phyloP scores from a whole-genome alignment of 2,888 invertebrate genomes.

The Abrostola tripartita region DNA sequence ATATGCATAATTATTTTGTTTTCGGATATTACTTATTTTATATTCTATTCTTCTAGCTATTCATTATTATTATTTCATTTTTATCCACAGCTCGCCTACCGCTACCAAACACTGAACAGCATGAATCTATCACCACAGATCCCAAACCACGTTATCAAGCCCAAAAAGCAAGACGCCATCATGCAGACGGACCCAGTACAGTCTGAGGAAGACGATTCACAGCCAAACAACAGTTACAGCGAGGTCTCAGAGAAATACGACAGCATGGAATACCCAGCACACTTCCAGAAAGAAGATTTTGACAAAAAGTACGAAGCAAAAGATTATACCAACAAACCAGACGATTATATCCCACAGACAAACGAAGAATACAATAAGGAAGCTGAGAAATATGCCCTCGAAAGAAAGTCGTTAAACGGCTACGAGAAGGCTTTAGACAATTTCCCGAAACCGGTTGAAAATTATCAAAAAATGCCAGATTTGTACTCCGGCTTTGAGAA shows the following conservation, averaged over 20 bases:
- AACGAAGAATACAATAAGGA: constrained; percentile 84
- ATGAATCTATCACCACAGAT: constrained; percentile 65
- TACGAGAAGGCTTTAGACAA: constrained; percentile 69
- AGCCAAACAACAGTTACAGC: constrained; percentile 73
- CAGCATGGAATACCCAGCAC: constrained; percentile 10
- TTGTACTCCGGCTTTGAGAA: constrained; percentile 57
- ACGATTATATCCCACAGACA: constrained; percentile 79
- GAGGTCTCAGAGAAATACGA: constrained; percentile 61
- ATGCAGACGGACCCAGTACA: constrained; percentile 84
- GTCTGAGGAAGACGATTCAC: constrained; percentile 75
- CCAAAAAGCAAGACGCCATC: constrained; percentile 82
- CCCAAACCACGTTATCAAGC: constrained; percentile 56
- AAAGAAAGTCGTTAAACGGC: constrained; percentile 72
- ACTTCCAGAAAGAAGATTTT: constrained; percentile 36
- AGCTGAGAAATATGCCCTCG: constrained; percentile 80
- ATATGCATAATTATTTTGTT: too few species aligned
- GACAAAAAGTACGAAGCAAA: constrained; percentile 70
- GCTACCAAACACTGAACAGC: constrained; percentile 68
- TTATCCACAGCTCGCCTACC: constrained; percentile 78
- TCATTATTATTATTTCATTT: too few species aligned
- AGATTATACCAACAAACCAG: constrained; percentile 74
- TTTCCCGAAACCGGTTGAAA: constrained; percentile 41
- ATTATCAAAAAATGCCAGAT: constrained; percentile 63
- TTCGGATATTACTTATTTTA: too few species aligned
- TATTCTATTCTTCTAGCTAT: too few species aligned